These are phyloP conservation scores for Drosophila ironensis DNA, from an alignment of 1,140 invertebrate genomes.

Conservation along the genomic window DNA sequence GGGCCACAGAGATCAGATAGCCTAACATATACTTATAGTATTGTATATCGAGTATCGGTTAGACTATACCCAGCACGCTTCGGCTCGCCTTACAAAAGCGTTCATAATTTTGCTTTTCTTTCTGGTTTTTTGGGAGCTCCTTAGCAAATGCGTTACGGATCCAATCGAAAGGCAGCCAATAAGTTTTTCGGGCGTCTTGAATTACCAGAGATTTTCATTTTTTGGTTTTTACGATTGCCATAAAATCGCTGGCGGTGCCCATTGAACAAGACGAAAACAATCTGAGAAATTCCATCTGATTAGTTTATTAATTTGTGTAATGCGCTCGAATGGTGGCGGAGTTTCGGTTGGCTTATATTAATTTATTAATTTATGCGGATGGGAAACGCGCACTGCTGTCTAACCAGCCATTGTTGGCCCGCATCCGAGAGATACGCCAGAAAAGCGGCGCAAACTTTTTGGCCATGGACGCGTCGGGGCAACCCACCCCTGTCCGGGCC, in stretches of 20 bases:
- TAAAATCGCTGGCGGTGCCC: conserved; percentile 49
- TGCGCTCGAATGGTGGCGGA: conserved; percentile 16
- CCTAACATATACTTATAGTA: neutral
- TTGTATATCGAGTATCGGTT: conserved; percentile 28
- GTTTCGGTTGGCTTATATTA: conserved; percentile 32
- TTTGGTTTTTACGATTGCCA: conserved; percentile 27
- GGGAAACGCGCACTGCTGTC: neutral
- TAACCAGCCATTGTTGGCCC: conserved; percentile 12
- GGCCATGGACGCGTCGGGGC: conserved; percentile 1
- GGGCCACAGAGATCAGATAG: conserved; percentile 29
- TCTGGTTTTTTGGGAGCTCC: conserved; percentile 38
- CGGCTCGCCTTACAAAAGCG: conserved; percentile 31
- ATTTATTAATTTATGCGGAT: conserved; percentile 59
- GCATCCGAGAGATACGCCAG: too few relatives aligned
- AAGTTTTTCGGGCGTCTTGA: conserved; percentile 28
- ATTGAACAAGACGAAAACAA: conserved; percentile 14
- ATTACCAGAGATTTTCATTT: conserved; percentile 37
- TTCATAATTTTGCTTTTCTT: too few relatives aligned
- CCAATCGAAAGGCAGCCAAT: conserved; percentile 14
- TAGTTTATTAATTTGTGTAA: conserved; percentile 61
- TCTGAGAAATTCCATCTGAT: conserved; percentile 30
- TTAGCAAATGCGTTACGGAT: conserved; percentile 29
- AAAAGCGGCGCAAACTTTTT: conserved; percentile 34
- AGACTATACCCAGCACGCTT: conserved; percentile 32
- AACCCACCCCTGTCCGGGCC: conserved; percentile 13